A percentile compares a stretch with the other conserved stretches of the same genome.
These are phyloP conservation scores for Hetaerina titia DNA, from an alignment of 2,888 invertebrate species.

Conservation along the genomic window DNA sequence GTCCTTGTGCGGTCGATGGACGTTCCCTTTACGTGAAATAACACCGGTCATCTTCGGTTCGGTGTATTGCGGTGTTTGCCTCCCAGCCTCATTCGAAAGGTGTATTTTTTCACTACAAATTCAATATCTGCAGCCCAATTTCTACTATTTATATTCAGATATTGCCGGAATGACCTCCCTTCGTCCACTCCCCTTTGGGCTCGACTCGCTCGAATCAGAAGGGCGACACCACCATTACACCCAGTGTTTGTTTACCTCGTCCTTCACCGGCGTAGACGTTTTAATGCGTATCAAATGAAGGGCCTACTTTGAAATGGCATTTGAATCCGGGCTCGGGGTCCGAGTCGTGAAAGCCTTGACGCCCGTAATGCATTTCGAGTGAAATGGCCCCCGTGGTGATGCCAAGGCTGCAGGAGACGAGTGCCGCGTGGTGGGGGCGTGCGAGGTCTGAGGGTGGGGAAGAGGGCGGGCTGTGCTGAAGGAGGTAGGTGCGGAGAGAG, in stretches of 20 bases:
- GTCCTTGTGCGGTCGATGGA: background rate
- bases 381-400: constrained; percentile 1
- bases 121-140: background rate
- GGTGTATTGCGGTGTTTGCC: background rate
- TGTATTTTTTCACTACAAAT: background rate
- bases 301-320: background rate
- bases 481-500: background rate
- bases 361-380: constrained; percentile 14
- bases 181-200: background rate
- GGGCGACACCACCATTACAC: background rate
- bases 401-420: background rate
- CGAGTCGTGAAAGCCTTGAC: constrained; percentile 10
- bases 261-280: background rate
- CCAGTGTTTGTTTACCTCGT: background rate
- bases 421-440: background rate
- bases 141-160: background rate
- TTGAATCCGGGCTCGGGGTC: background rate
- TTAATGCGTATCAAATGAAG: background rate
- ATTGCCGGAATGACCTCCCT: background rate
- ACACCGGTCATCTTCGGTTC: background rate
- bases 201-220: background rate
- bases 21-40: background rate
- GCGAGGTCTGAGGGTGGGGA: background rate
- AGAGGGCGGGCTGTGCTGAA: background rate
- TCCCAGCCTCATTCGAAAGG: background rate